phyloP scores from a whole-genome alignment of 2,888 invertebrate genomes.

The Sialis fuliginosa region DNA sequence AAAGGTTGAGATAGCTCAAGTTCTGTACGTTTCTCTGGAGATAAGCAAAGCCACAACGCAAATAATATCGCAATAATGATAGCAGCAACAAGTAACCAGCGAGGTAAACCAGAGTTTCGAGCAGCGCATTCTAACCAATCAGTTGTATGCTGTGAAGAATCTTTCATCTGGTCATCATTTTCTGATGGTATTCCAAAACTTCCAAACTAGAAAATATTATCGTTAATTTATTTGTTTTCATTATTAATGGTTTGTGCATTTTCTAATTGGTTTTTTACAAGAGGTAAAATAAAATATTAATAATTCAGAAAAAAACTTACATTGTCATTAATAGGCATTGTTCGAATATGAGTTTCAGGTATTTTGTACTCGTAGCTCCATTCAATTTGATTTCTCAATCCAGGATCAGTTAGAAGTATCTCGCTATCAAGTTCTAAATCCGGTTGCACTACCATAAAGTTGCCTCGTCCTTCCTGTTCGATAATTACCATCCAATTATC shows the following conservation, averaged over 20 bases:
- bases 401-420: slow-evolving; percentile 20
- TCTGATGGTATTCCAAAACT: slow-evolving; percentile 5
- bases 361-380: slow-evolving; percentile 21
- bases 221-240: not conserved
- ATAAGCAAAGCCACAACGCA: slow-evolving; percentile 29
- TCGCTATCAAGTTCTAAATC: slow-evolving; percentile 18
- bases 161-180: not conserved
- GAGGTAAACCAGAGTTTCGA: slow-evolving; percentile 29
- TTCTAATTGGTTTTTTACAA: too few relatives aligned
- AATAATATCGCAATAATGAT: slow-evolving; percentile 26
- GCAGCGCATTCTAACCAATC: slow-evolving; percentile 25
- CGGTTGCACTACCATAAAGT: slow-evolving; percentile 13
- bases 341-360: slow-evolving; percentile 22
- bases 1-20: not conserved
- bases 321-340: slow-evolving; percentile 19
- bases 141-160: not conserved
- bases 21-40: slow-evolving; percentile 14
- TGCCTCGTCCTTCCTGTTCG: slow-evolving; percentile 11
- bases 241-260: not conserved
- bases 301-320: slow-evolving; percentile 8
- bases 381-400: slow-evolving; percentile 19
- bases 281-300: too few relatives aligned
- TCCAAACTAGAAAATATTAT: not conserved
- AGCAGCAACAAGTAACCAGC: slow-evolving; percentile 24
- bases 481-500: slow-evolving; percentile 14